A percentile compares a stretch with the other conserved stretches of the same genome.
These are phyloP conservation scores for Prietella phreatophila DNA, from an alignment of 2,113 vertebrate genomes.

Conservation along the genomic window DNA sequence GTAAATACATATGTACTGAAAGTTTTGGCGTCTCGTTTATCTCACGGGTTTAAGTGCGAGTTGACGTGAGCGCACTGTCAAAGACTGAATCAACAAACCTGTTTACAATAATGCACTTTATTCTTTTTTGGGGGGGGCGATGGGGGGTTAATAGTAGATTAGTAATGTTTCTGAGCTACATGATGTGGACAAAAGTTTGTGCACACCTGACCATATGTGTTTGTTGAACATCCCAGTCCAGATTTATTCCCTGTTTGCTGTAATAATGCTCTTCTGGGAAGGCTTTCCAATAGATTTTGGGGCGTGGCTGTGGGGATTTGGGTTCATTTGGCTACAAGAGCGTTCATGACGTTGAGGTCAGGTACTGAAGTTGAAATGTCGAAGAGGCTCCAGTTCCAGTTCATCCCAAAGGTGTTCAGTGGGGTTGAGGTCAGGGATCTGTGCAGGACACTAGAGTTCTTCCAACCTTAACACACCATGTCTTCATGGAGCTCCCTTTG, in stretches of 20 bases:
- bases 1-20: not conserved
- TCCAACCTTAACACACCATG: not conserved
- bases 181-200: not conserved
- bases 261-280: not conserved
- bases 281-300: not conserved
- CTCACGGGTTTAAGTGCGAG: not conserved
- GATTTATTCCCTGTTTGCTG: not conserved
- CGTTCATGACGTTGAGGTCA: not conserved
- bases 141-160: no score
- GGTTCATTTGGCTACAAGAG: not conserved
- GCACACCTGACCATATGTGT: not conserved
- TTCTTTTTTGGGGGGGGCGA: not conserved
- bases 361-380: not conserved
- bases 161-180: not conserved
- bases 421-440: not conserved
- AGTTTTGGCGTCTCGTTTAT: not conserved
- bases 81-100: not conserved
- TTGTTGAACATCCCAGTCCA: not conserved
- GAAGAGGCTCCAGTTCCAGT: not conserved
- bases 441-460: not conserved
- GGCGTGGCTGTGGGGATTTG: not conserved
- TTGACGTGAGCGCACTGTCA: no score
- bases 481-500: not conserved
- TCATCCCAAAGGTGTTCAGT: not conserved
- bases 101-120: not conserved